Evolutionary conservation across 2,888 invertebrate species (phyloP).

Genomic region (Heteromurus nitidus): DNA sequence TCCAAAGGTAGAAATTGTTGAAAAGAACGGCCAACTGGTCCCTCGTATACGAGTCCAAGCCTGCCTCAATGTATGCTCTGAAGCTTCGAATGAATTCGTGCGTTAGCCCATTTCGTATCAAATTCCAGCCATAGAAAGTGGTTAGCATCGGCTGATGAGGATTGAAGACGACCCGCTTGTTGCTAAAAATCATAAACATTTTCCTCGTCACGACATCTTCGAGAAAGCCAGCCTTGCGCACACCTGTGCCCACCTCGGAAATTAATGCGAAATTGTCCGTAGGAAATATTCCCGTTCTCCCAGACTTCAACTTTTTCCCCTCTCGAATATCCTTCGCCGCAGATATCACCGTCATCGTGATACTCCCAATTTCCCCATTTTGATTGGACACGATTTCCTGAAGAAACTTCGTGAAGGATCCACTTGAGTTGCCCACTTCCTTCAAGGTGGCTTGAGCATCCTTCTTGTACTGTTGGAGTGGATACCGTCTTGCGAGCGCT

Average conservation of each 20-base stretch:
- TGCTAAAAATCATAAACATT: neutral
- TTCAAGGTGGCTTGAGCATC: neutral
- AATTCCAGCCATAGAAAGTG: neutral
- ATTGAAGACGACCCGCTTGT: neutral
- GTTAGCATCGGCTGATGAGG: neutral
- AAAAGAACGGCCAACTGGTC: too few relatives aligned
- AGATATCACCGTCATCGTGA: neutral
- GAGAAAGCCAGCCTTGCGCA: too few relatives aligned
- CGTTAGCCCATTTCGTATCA: neutral
- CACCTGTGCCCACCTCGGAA: neutral
- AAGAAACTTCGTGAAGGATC: neutral
- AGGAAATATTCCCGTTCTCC: neutral
- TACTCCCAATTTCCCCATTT: neutral
- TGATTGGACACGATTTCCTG: neutral
- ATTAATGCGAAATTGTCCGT: neutral
- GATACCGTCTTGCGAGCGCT: neutral
- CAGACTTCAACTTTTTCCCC: neutral
- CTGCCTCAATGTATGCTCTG: neutral
- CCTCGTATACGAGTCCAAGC: neutral
- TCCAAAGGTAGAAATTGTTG: too few relatives aligned
- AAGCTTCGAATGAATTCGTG: neutral
- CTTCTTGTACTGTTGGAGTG: neutral
- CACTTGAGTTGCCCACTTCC: neutral
- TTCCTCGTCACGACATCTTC: neutral
- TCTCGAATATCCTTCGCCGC: neutral